Conservation (phyloP, 2,797 vertebrate genomes). For the Petrocephalus schoutedeni region DNA sequence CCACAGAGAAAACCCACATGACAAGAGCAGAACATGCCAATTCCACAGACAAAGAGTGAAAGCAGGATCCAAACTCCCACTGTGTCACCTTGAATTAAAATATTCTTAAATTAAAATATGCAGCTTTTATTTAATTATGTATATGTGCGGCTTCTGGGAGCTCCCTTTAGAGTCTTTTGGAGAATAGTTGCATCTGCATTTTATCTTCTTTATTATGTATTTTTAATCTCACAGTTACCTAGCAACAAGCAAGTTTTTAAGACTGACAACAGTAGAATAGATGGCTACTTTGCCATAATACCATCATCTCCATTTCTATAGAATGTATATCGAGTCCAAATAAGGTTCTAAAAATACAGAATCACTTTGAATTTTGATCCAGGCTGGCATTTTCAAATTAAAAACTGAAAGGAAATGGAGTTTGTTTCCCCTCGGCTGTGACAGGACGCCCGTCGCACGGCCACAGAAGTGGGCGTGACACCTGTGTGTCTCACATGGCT, state of each 20-base stretch:
- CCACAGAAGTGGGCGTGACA: background rate
- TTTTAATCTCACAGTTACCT: slow-evolving; percentile 50
- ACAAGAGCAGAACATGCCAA: too few species aligned
- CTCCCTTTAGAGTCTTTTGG: background rate
- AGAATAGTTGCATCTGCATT: slow-evolving; percentile 28
- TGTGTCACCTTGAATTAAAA: background rate
- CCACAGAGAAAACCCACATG: too few species aligned
- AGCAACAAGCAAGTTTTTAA: slow-evolving; percentile 46
- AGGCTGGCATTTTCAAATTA: too few species aligned
- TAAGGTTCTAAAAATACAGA: too few species aligned
- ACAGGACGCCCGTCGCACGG: too few species aligned
- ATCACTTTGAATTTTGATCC: too few species aligned
- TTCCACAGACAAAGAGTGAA: background rate
- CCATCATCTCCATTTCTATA: background rate
- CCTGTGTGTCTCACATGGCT: background rate
- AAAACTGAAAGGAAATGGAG: too few species aligned
- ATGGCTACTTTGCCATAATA: background rate
- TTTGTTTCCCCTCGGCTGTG: too few species aligned
- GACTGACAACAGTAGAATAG: slow-evolving; percentile 18
- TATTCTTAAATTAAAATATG: background rate
- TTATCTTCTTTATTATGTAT: slow-evolving; percentile 24
- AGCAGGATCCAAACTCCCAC: background rate
- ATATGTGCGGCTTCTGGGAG: background rate
- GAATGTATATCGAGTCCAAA: background rate
- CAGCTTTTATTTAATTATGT: background rate